Evolutionary conservation across 35 echinoderm and acorn worm genomes (phyloP), one percentile per base, ranked within the genome.

Genomic region (Apostichopus parvimensis): DNA sequence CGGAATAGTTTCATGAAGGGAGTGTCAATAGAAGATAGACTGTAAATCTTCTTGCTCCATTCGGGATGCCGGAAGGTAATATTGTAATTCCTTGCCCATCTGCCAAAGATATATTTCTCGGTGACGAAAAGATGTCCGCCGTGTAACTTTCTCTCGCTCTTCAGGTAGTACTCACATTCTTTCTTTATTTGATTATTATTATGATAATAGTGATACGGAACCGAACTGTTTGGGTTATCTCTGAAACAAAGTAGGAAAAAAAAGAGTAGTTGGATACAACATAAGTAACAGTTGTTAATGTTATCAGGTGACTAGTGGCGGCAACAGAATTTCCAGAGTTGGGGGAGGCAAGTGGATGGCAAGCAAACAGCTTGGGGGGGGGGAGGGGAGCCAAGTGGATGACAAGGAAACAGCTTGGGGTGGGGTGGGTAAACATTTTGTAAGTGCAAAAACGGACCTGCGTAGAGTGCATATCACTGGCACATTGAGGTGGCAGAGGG

Each of bases 171-270:
- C 23, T 93, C 93, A 60, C 95, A 97, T 56, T 97, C 95, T n/a
- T 81, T 65, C 12, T 92, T 68, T 0, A 85, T 92, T 45, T 45
- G 34, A 45, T 45, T 45, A 45, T 45, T 45, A 56, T 95, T 92
- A 12, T 92, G 56, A 77, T 97, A 97, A 61, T 97, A 97, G 80
- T 97, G 95, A 81, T 97, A 97, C 24, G 95, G 95, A n/a, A 91
- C 93, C 21, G 87, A 91, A 24, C 92, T 87, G 70, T 97, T 94
- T 18, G 95, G 94, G 57, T 94, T 87, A 25, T 95, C 92, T 56
- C 95, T 97, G 88, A 94, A 68, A 76, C 10, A 4, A 93, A 89
- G 73, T 45, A 28, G 14, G 79, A 24, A 17, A 4, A 68, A 68
- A 45, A 45, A 45, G 0, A 45, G 34, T 3, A 45, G 34, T 45